phyloP scores from a whole-genome alignment of 2,888 invertebrate genomes.

The Trachelus tabidus region DNA sequence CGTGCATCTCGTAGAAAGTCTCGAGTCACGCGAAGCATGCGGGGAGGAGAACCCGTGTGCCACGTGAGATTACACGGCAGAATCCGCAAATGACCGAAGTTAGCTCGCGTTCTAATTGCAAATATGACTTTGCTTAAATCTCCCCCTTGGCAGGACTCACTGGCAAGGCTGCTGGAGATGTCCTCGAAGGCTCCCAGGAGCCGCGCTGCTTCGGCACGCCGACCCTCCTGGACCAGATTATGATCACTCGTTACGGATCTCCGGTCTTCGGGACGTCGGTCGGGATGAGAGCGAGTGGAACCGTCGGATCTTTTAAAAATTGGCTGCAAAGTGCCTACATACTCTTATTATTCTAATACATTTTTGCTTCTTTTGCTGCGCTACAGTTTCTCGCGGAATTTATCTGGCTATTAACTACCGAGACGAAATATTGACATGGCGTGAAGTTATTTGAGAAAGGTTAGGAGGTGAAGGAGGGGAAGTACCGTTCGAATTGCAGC shows the following conservation, averaged over 20 bases:
- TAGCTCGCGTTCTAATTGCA: constrained; percentile 58
- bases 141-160: constrained; percentile 29
- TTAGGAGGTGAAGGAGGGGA: not conserved
- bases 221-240: not conserved
- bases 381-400: not conserved
- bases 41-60: constrained; percentile 7
- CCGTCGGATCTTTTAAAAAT: no score
- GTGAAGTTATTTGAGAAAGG: not conserved
- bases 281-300: no score
- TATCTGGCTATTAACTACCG: not conserved
- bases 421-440: not conserved
- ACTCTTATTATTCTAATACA: not conserved
- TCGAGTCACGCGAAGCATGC: constrained; percentile 7
- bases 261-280: no score
- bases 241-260: no score
- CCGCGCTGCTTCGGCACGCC: not conserved
- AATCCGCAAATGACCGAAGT: constrained; percentile 58
- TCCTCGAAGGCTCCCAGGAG: not conserved
- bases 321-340: no score
- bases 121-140: constrained; percentile 64
- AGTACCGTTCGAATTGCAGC: not conserved
- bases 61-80: constrained; percentile 58
- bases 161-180: not conserved
- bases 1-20: not conserved
- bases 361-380: not conserved